Percentiles rank a stretch among this genome's conserved stretches.
Evolutionary conservation across 2,797 vertebrate genomes (phyloP).

Genomic region (Chrosomus eos): DNA sequence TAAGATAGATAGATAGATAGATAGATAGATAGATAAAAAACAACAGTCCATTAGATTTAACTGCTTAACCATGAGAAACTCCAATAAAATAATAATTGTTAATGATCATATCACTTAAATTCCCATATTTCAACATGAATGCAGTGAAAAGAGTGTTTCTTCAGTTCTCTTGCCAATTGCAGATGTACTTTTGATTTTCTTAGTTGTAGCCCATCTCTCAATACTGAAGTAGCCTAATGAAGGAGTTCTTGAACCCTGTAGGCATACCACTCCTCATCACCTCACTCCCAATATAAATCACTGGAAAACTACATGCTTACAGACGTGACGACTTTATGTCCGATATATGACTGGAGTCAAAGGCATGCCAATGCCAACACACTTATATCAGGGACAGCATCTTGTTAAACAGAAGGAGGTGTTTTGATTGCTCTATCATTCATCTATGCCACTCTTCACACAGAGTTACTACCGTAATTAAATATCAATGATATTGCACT

Average conservation of each 20-base stretch:
- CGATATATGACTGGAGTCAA: conserved; percentile 34
- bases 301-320: conserved; percentile 7
- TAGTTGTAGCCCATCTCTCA: background rate
- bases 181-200: conserved; percentile 18
- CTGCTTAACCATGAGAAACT: background rate
- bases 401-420: background rate
- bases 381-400: conserved; percentile 13
- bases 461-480: background rate
- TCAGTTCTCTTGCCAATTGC: conserved; percentile 31
- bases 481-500: background rate
- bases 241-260: conserved; percentile 3
- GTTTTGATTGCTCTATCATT: background rate
- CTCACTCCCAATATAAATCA: conserved; percentile 9
- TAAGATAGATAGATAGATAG: too few relatives aligned
- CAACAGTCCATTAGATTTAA: background rate
- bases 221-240: background rate
- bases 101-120: background rate
- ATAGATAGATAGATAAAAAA: background rate
- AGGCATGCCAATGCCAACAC: conserved; percentile 32
- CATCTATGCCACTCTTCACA: background rate
- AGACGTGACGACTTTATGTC: background rate
- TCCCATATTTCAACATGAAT: conserved; percentile 7
- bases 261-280: conserved; percentile 27
- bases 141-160: background rate
- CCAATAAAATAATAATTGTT: background rate